These are phyloP conservation scores for Idaea aversata DNA, from an alignment of 2,888 invertebrate species.

Conservation along the genomic window DNA sequence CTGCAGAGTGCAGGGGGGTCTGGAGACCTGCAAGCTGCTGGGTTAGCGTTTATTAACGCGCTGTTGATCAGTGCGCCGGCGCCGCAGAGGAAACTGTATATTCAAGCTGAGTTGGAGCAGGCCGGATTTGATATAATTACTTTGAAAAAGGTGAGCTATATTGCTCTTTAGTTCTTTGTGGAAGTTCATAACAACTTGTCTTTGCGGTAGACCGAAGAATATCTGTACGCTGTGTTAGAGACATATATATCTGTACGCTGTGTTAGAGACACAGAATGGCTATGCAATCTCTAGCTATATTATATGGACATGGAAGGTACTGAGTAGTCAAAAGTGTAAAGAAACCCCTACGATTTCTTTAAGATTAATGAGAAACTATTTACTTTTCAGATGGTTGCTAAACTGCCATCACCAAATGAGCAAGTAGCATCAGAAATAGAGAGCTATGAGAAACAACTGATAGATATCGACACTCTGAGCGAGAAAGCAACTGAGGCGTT, in stretches of 20 bases:
- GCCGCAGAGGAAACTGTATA: conserved; percentile 88
- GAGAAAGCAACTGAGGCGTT: conserved; percentile 85
- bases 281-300: too few relatives aligned
- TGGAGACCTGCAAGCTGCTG: conserved; percentile 88
- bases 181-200: too few relatives aligned
- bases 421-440: conserved; percentile 85
- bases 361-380: conserved; percentile 5
- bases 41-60: conserved; percentile 91
- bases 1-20: conserved; percentile 88
- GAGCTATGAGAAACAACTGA: conserved; percentile 87
- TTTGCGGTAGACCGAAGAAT: too few relatives aligned
- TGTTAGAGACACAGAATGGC: too few relatives aligned
- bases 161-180: neutral
- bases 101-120: conserved; percentile 91
- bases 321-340: too few relatives aligned
- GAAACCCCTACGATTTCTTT: neutral
- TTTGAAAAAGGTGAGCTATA: conserved; percentile 76
- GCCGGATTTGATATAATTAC: conserved; percentile 86
- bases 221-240: too few relatives aligned
- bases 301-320: too few relatives aligned
- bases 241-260: too few relatives aligned
- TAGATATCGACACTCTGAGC: conserved; percentile 89
- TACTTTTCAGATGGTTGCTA: conserved; percentile 80
- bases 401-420: conserved; percentile 83
- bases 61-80: conserved; percentile 88